Evolutionary conservation across 2,888 invertebrate genomes (phyloP).

Genomic region (Drosophila macrospina): DNA sequence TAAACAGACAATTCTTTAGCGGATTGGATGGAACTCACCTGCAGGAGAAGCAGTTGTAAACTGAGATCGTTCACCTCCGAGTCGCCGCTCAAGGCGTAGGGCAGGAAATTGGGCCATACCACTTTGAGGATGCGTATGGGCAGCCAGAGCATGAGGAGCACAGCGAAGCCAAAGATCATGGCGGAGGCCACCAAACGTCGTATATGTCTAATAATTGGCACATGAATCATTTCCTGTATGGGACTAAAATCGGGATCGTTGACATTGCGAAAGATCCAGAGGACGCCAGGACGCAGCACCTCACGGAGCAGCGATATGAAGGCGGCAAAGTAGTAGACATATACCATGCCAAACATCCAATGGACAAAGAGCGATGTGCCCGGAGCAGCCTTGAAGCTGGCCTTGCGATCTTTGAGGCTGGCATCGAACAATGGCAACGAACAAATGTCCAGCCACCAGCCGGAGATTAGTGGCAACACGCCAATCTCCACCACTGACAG

Average conservation of each 20-base stretch:
- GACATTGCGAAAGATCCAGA: constrained; percentile 98
- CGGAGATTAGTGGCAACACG: constrained; percentile 97
- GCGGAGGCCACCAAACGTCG: constrained; percentile 96
- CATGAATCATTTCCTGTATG: constrained; percentile 98
- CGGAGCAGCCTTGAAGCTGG: constrained; percentile 95
- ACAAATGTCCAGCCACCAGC: constrained; percentile 99
- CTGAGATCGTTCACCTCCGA: constrained; percentile 97
- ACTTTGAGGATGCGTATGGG: constrained; percentile 95
- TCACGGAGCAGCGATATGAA: constrained; percentile 96
- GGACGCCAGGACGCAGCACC: constrained; percentile 97
- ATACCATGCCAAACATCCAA: constrained; percentile 99
- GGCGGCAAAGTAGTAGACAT: constrained; percentile 99
- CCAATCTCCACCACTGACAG: constrained; percentile 99
- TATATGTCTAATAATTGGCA: constrained; percentile 96
- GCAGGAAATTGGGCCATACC: constrained; percentile 94
- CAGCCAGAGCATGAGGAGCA: constrained; percentile 97
- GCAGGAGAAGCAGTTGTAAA: constrained; percentile 94
- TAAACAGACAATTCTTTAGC: neutral
- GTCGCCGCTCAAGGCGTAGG: constrained; percentile 96
- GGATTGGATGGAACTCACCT: constrained; percentile 86
- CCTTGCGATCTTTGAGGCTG: constrained; percentile 91
- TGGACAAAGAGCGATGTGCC: constrained; percentile 99
- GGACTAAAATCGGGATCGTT: constrained; percentile 99
- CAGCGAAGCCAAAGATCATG: constrained; percentile 97
- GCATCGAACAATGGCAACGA: constrained; percentile 97